Percentiles rank a stretch among this genome's conserved stretches.
Evolutionary conservation across 1,140 invertebrate species (phyloP).

Genomic region (Rhynchophorus ferrugineus): DNA sequence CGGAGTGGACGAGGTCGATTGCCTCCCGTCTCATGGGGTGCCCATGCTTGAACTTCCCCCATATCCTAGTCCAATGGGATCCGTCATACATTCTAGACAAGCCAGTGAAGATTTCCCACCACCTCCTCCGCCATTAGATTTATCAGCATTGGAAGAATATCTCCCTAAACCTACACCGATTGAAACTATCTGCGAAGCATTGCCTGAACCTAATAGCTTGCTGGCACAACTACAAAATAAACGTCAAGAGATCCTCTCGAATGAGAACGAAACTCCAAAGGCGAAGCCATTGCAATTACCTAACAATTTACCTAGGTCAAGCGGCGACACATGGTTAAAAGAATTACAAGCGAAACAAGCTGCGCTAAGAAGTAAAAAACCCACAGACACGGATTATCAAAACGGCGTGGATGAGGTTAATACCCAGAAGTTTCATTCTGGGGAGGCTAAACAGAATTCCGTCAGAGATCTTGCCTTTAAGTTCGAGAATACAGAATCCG

Average conservation of each 20-base stretch:
- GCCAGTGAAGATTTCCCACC: constrained; percentile 83
- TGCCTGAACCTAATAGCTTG: constrained; percentile 48
- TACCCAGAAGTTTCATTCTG: constrained; percentile 16
- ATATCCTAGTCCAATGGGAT: constrained; percentile 67
- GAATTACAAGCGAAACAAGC: constrained; percentile 73
- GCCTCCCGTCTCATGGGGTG: constrained; percentile 37
- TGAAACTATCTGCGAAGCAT: constrained; percentile 20
- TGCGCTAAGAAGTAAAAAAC: constrained; percentile 53
- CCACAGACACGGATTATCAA: constrained; percentile 18
- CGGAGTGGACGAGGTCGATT: constrained; percentile 54
- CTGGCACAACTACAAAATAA: constrained; percentile 70
- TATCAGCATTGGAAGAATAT: constrained; percentile 51
- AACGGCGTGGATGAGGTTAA: constrained; percentile 25
- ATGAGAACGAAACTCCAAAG: constrained; percentile 40
- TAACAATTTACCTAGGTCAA: constrained; percentile 36
- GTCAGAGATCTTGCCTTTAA: constrained; percentile 75
- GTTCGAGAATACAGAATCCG: constrained; percentile 58
- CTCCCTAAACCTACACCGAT: constrained; percentile 38
- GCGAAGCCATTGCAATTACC: constrained; percentile 9
- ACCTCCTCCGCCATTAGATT: constrained; percentile 68
- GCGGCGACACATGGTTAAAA: constrained; percentile 61
- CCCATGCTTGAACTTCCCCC: constrained; percentile 60
- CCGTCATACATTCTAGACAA: constrained; percentile 71
- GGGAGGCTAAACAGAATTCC: constrained; percentile 42
- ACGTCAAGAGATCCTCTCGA: constrained; percentile 58